phyloP scores from a whole-genome alignment of 2,113 vertebrate species.

The Lamprologus tigripictilis region DNA sequence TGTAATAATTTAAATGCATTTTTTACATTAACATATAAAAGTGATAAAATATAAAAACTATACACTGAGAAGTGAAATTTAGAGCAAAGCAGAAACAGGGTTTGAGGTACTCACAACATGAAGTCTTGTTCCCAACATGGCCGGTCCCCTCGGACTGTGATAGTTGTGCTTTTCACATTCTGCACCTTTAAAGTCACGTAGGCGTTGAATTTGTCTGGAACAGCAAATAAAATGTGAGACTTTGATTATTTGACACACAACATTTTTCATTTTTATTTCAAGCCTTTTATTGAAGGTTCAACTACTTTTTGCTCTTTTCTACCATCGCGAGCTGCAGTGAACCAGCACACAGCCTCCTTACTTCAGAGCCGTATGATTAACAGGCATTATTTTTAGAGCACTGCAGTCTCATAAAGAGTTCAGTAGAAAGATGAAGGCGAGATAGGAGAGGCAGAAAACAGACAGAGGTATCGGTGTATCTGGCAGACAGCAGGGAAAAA shows the following conservation, averaged over 20 bases:
- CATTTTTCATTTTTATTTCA: not conserved
- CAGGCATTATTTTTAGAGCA: not conserved
- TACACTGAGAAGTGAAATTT: not conserved
- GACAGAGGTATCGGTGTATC: not conserved
- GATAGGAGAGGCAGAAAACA: not conserved
- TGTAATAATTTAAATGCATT: not conserved
- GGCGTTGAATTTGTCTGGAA: slow-evolving; percentile 89
- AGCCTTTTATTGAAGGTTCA: not conserved
- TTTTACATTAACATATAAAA: not conserved
- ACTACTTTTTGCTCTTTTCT: not conserved
- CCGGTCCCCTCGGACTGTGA: slow-evolving; percentile 85
- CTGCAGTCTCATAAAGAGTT: not conserved
- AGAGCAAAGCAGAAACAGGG: not conserved
- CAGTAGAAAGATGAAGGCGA: not conserved
- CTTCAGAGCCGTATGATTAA: not conserved
- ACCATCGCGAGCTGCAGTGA: rapidly evolving
- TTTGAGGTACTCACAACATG: slow-evolving; percentile 87
- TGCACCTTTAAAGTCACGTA: slow-evolving; percentile 95
- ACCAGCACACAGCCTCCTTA: not conserved
- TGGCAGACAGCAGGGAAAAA: not conserved
- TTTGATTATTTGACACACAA: not conserved
- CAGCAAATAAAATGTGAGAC: not conserved
- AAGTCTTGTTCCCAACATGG: slow-evolving; percentile 97
- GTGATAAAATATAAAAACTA: not conserved
- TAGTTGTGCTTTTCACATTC: slow-evolving; percentile 94